Evolutionary conservation across 2,113 vertebrate genomes (phyloP), one percentile per base, ranked within the genome.

Genomic region (Lampris incognitus): DNA sequence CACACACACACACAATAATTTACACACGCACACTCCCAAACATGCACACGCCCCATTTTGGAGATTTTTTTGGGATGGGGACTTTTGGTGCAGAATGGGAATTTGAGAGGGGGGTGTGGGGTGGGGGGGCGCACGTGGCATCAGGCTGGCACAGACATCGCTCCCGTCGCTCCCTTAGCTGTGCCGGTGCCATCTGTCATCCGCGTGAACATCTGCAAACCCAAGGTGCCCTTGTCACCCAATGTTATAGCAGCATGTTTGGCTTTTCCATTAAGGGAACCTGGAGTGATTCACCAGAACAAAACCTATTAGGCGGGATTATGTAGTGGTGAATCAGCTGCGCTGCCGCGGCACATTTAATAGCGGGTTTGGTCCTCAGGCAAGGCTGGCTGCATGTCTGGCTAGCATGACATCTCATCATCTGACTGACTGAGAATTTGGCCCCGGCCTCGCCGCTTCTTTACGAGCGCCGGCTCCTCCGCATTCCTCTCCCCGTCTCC

Each of bases 141-240:
- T 91, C 83, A 91, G 90, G 87, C 89, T 91, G 92, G 94, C 89
- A 74, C 88, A 91, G 89, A 90, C 89, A 88, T 89, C 72, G 46
- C 86, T 90, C 90, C 91, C 88, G 80, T 87, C 55, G 91, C 92
- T 93, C 93, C 92, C 91, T 86, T 85, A 89, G 91, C 92, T 83
- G 66, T 71, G 91, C 92, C 86, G 90, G 72, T 85, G 64, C 94
- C 94, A 95, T 95, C 94, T 95, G 94, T 95, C 94, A 94, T 94
- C 88, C 83, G 90, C 82, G 71, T 68, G 91, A 95, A 95, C 94
- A 95, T 95, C 94, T 95, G 94, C 94, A 94, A 89, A 91, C 86
- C 94, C 94, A 95, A 95, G 94, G 94, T 95, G 94, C 94, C 94
- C 94, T 94, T 95, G 94, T 94, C 93, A 89, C 89, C 93, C 94